Percentiles rank a stretch among this genome's conserved stretches.
Conservation (phyloP, 1,140 invertebrate species). For the Planococcus citri region DNA sequence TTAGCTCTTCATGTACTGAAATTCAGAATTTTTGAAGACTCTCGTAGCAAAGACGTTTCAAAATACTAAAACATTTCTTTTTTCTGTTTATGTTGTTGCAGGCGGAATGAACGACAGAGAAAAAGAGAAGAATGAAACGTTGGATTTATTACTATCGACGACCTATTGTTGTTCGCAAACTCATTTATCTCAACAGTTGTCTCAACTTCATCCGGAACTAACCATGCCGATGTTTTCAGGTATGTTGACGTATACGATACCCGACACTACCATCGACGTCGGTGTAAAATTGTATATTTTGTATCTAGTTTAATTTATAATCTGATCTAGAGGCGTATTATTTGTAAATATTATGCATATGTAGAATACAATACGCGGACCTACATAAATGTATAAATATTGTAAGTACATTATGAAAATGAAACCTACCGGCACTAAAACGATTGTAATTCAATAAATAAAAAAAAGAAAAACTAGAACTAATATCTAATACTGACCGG, state of each 20-base stretch:
- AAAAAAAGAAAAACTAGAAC: neutral
- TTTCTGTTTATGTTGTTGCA: conserved; percentile 20
- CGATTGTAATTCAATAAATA: neutral
- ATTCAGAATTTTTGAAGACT: too few relatives aligned
- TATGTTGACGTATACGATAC: conserved; percentile 40
- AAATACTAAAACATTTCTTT: neutral
- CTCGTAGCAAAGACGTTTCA: too few relatives aligned
- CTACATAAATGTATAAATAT: too few relatives aligned
- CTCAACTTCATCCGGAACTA: conserved; percentile 85
- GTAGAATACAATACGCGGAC: too few relatives aligned
- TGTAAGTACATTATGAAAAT: too few relatives aligned
- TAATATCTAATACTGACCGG: neutral
- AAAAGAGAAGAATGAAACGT: conserved; percentile 41
- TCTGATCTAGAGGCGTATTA: too few relatives aligned
- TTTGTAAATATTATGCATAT: too few relatives aligned
- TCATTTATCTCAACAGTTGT: conserved; percentile 79
- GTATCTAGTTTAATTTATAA: too few relatives aligned
- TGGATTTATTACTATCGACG: conserved; percentile 70
- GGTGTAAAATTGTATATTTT: neutral
- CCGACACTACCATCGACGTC: neutral
- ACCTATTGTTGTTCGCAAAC: conserved; percentile 85
- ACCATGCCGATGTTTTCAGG: conserved; percentile 99
- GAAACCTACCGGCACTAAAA: too few relatives aligned
- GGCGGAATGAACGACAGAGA: conserved; percentile 17
- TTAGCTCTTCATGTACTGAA: too few relatives aligned